Evolutionary conservation across 2,113 vertebrate species (phyloP).

Genomic region (Pollimyrus isidori): DNA sequence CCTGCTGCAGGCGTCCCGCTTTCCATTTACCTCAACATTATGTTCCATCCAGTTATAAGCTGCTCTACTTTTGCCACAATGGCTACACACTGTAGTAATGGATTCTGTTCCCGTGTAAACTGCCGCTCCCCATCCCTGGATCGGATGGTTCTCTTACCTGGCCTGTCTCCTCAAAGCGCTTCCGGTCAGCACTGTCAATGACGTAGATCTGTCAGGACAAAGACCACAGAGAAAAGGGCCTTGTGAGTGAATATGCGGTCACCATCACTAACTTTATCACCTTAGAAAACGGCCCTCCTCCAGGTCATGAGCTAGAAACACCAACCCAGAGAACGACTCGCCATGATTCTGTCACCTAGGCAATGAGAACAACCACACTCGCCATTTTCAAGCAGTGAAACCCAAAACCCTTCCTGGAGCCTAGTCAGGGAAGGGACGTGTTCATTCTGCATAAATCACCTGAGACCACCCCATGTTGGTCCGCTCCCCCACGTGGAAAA

Average conservation of each 20-base stretch:
- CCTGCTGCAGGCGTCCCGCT: neutral
- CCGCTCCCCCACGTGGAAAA: neutral
- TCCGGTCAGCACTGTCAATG: constrained; percentile 63
- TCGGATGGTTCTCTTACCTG: constrained; percentile 35
- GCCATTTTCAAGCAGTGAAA: neutral
- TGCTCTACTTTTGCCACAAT: neutral
- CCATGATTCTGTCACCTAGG: neutral
- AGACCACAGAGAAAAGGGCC: neutral
- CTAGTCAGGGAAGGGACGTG: neutral
- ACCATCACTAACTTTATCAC: neutral
- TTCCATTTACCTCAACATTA: neutral
- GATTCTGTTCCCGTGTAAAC: neutral
- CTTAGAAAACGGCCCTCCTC: neutral
- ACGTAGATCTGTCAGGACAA: constrained; percentile 55
- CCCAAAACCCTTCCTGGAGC: neutral
- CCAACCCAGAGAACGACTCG: neutral
- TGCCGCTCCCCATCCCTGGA: neutral
- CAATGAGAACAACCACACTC: neutral
- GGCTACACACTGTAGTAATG: neutral
- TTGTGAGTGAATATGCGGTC: neutral
- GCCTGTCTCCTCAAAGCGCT: constrained; percentile 56
- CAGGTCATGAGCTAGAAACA: neutral
- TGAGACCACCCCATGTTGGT: neutral
- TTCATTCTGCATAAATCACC: neutral
- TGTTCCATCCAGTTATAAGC: neutral